A percentile compares a stretch with the other conserved stretches of the same genome.
Conservation (phyloP, 2,113 vertebrate species). For the Triplophysa rosa region DNA sequence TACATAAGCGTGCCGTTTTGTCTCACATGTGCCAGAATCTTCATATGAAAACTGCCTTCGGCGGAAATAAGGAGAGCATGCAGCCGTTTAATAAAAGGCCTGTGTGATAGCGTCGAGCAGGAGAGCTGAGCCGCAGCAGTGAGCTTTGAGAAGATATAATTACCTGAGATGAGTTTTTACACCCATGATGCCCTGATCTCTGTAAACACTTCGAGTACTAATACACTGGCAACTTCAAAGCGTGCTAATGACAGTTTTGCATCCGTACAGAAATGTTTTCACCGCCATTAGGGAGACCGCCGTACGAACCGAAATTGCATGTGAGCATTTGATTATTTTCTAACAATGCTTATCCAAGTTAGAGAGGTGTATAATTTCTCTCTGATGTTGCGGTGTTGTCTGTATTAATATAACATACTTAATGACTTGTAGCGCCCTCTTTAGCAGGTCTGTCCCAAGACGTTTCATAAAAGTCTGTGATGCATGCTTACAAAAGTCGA, state of each 20-base stretch:
- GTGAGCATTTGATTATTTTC: conserved; percentile 38
- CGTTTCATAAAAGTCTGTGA: conserved; percentile 35
- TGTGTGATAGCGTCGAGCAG: conserved; percentile 11
- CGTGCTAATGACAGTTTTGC: conserved; percentile 42
- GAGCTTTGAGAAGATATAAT: conserved; percentile 19
- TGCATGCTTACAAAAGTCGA: background rate
- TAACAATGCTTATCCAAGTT: conserved; percentile 37
- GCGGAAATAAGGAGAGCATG: background rate
- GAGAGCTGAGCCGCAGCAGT: conserved; percentile 8
- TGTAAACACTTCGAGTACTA: conserved; percentile 22
- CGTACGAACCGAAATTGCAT: conserved; percentile 29
- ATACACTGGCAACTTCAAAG: conserved; percentile 43
- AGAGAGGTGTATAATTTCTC: conserved; percentile 30
- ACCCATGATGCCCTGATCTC: conserved; percentile 30
- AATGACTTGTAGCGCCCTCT: conserved; percentile 38
- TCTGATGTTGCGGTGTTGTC: conserved; percentile 41
- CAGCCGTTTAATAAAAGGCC: conserved; percentile 32
- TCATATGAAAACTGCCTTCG: conserved; percentile 14
- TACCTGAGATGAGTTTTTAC: conserved; percentile 42
- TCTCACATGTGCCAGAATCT: background rate
- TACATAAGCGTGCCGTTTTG: conserved; percentile 5
- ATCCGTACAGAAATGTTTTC: conserved; percentile 39
- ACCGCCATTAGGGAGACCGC: conserved; percentile 30
- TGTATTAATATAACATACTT: conserved; percentile 14
- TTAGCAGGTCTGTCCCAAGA: conserved; percentile 37